Percentiles rank a stretch among this genome's conserved stretches.
phyloP scores from a whole-genome alignment of 2,888 invertebrate genomes.

The Drosophila colorata region DNA sequence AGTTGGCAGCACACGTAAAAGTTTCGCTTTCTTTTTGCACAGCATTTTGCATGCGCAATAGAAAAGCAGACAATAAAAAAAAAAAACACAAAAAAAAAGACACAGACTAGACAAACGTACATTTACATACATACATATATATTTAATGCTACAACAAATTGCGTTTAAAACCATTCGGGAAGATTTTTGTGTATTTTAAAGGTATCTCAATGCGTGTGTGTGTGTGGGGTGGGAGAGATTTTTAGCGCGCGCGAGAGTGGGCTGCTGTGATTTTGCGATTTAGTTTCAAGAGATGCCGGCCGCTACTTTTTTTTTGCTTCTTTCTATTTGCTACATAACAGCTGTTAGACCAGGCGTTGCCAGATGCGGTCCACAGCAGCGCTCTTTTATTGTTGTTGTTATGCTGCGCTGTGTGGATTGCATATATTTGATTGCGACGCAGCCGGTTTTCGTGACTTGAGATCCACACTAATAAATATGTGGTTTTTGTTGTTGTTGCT shows the following conservation, averaged over 20 bases:
- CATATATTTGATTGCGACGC: slow-evolving; percentile 38
- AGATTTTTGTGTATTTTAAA: slow-evolving; percentile 42
- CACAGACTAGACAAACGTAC: slow-evolving; percentile 31
- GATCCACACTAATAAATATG: slow-evolving; percentile 41
- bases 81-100: slow-evolving; percentile 31
- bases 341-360: slow-evolving; percentile 62
- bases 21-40: slow-evolving; percentile 81
- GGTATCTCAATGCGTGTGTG: slow-evolving; percentile 3
- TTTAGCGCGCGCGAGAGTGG: slow-evolving; percentile 26
- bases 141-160: slow-evolving; percentile 42
- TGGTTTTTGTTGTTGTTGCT: slow-evolving; percentile 34
- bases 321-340: slow-evolving; percentile 48
- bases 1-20: slow-evolving; percentile 55
- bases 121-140: slow-evolving; percentile 12
- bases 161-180: slow-evolving; percentile 57
- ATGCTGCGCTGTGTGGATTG: slow-evolving; percentile 46
- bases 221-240: slow-evolving; percentile 26
- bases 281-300: slow-evolving; percentile 44
- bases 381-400: slow-evolving; percentile 20
- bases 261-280: slow-evolving; percentile 38
- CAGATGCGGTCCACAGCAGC: slow-evolving; percentile 49
- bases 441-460: slow-evolving; percentile 60
- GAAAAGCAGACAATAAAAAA: slow-evolving; percentile 51
- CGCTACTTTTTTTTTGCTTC: slow-evolving; percentile 15
- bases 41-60: slow-evolving; percentile 80